A percentile compares a stretch with the other conserved stretches of the same genome.
Conservation (phyloP, 2,113 vertebrate species). For the Gymnocephalus cernua region DNA sequence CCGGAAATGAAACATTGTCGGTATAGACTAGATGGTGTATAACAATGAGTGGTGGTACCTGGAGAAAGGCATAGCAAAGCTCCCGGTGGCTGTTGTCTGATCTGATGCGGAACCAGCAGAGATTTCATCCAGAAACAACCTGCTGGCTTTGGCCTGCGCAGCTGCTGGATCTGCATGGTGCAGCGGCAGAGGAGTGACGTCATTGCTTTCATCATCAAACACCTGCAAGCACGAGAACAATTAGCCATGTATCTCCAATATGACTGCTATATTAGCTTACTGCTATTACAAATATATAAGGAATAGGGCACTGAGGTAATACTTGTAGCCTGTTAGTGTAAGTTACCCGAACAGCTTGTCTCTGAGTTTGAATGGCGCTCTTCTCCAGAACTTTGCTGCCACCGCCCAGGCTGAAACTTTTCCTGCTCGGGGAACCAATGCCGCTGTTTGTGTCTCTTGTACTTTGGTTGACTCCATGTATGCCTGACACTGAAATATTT, state of each 20-base stretch:
- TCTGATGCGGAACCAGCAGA: conserved; percentile 74
- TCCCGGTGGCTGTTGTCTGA: conserved; percentile 77
- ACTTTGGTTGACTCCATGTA: not conserved
- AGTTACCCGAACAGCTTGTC: conserved; percentile 48
- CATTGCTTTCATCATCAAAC: conserved; percentile 85
- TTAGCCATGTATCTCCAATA: not conserved
- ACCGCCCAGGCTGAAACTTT: conserved; percentile 19
- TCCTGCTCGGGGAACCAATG: conserved; percentile 5
- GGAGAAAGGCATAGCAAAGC: conserved; percentile 81
- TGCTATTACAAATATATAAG: not conserved
- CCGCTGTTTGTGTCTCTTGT: conserved; percentile 15
- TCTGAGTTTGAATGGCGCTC: conserved; percentile 8
- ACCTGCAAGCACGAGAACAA: conserved; percentile 82
- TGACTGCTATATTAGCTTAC: not conserved
- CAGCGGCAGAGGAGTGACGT: conserved; percentile 91
- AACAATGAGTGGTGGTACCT: conserved; percentile 76
- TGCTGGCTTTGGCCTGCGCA: conserved; percentile 68
- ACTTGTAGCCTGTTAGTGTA: not conserved
- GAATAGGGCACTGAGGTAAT: not conserved
- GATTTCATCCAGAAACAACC: conserved; percentile 80
- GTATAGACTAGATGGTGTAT: not conserved
- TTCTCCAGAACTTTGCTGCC: conserved; percentile 57
- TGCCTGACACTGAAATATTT: not conserved
- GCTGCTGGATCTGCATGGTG: conserved; percentile 78
- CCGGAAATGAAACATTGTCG: too few relatives aligned